Evolutionary conservation across 2,888 invertebrate genomes (phyloP), one percentile per base, ranked within the genome.

Genomic region (Trilocha varians): DNA sequence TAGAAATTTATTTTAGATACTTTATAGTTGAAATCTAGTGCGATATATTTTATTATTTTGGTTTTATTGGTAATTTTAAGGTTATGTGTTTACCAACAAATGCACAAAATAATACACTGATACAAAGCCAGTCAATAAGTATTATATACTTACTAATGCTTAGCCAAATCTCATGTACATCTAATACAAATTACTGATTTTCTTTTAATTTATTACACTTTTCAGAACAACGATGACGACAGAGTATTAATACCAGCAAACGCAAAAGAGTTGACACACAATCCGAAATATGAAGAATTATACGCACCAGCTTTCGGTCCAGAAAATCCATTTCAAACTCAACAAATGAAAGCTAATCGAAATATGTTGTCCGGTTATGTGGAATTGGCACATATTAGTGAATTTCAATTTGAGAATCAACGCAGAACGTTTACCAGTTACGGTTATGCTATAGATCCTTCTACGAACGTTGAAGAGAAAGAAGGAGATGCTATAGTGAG

Each of bases 331-430:
- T 95, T 93, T 66, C 92, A 94, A 76, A 96, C 97, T 0, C 91
- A 93, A 62, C 97, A 97, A 63, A 93, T 96, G 84, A 90, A 88
- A 49, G 94, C 98, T 0, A 87, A 89, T 5, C 93, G 96, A 65
- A 99, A 99, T 69, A 97, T 94, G 59, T 82, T 99, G 9, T 92
- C 98, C 0, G 99, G 99, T 1, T 97, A 90, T 78, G 95, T 98
- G 0, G 99, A 99, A 67, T 91, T 93, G 49, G 97, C 98, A 0
- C 96, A 98, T 71, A 91, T 99, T 39, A 98, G 94, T 77, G 94
- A 95, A 57, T 99, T 99, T 76, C 96, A 98, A 61, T 99, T 99
- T 88, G 99, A 99, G 75, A 96, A 95, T 70, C 98, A 99, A 68
- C 88, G 98, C 43, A 84, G 97, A 59, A 98, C 98, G 13, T 99